These are phyloP conservation scores for Octodon degus DNA, from an alignment of 2,113 vertebrate species.

Conservation along the genomic window DNA sequence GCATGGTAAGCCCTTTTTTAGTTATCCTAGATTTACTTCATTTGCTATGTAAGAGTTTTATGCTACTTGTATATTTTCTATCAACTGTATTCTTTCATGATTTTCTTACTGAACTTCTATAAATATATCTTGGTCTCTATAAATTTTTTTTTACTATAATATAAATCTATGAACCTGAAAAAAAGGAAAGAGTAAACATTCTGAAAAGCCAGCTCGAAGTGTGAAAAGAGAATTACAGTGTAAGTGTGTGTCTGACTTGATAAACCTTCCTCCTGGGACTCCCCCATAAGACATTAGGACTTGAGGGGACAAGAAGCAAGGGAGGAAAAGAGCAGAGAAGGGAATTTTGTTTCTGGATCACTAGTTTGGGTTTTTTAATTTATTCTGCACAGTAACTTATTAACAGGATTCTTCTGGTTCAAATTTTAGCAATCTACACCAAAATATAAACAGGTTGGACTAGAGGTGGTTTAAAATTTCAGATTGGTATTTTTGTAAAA, in stretches of 20 bases:
- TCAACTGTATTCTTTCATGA: conserved; percentile 88
- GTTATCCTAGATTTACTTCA: conserved; percentile 86
- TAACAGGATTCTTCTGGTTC: neutral
- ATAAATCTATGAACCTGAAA: conserved; percentile 95
- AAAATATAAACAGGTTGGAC: neutral
- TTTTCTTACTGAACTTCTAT: conserved; percentile 96
- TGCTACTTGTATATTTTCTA: conserved; percentile 90
- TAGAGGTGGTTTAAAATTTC: neutral
- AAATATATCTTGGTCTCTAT: conserved; percentile 94
- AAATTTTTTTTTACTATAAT: conserved; percentile 90
- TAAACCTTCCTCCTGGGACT: neutral
- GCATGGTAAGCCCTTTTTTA: conserved; percentile 86
- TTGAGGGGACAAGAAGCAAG: neutral
- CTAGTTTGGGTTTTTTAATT: conserved; percentile 4
- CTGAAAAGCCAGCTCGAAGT: neutral
- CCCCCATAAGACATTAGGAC: neutral
- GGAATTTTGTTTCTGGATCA: neutral
- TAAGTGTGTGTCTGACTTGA: neutral
- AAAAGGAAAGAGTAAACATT: neutral
- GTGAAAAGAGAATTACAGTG: neutral
- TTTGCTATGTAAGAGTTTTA: conserved; percentile 92
- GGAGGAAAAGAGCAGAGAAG: neutral
- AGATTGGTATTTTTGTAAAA: conserved; percentile 39
- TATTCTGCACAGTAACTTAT: conserved; percentile 3
- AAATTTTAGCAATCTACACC: neutral